phyloP scores from a whole-genome alignment of 2,888 invertebrate genomes.

The Cybosia mesomella region DNA sequence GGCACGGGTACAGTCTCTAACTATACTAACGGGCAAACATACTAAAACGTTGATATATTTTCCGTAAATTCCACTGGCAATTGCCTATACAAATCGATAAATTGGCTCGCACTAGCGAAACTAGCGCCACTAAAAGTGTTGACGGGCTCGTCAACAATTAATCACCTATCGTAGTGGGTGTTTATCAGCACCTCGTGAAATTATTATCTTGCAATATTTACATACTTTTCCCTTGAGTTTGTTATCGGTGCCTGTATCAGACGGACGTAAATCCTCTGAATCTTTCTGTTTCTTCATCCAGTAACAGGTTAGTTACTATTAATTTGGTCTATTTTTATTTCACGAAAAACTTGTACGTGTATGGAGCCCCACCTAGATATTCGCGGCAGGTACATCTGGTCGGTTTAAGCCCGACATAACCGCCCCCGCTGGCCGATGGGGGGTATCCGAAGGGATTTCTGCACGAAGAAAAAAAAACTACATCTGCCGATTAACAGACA shows the following conservation, averaged over 20 bases:
- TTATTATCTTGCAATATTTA: background rate
- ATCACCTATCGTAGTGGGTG: background rate
- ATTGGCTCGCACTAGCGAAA: background rate
- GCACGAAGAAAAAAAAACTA: no score
- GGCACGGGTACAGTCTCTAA: no score
- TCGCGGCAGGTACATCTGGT: no score
- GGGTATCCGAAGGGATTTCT: no score
- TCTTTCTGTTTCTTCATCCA: background rate
- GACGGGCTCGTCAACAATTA: background rate
- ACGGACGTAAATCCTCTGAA: background rate
- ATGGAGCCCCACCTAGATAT: background rate
- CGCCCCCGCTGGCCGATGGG: no score
- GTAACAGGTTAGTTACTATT: background rate
- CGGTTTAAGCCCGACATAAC: no score
- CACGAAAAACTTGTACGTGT: background rate
- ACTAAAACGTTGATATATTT: no score
- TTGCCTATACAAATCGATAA: background rate
- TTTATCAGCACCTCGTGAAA: slow-evolving; percentile 1
- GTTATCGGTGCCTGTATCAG: background rate
- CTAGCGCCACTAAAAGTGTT: background rate
- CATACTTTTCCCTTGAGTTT: background rate
- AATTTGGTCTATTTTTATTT: background rate
- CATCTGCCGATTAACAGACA: no score
- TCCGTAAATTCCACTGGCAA: no score
- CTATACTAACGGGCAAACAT: no score